These are phyloP conservation scores for Dasypogon diadema DNA, from an alignment of 2,888 invertebrate genomes.

Conservation along the genomic window DNA sequence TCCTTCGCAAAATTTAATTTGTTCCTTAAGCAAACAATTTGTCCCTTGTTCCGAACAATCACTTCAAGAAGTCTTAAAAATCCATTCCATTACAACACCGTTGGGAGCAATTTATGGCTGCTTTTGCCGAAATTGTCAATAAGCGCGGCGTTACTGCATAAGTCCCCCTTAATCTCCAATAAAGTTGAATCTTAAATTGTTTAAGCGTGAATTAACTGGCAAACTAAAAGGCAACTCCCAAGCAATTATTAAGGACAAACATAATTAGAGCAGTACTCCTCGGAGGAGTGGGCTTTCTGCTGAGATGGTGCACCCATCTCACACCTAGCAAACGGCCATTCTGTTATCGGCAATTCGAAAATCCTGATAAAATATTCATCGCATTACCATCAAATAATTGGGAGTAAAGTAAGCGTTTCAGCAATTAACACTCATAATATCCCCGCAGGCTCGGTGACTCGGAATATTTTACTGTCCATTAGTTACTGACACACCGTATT, in stretches of 20 bases:
- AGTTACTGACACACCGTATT: conserved; percentile 32
- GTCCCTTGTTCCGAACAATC: neutral
- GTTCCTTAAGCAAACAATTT: neutral
- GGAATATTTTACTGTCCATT: conserved; percentile 40
- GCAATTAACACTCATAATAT: conserved; percentile 40
- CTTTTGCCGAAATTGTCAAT: conserved; percentile 2
- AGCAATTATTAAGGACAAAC: conserved; percentile 36
- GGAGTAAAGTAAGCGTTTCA: conserved; percentile 29
- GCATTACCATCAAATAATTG: conserved; percentile 32
- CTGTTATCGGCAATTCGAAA: neutral
- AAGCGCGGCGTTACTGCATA: conserved; percentile 5
- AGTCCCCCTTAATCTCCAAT: conserved; percentile 23
- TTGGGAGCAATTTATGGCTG: too few species aligned
- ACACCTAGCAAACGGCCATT: neutral
- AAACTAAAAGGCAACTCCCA: conserved; percentile 33
- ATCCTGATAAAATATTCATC: conserved; percentile 27
- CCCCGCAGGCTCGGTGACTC: conserved; percentile 6
- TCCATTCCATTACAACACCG: neutral
- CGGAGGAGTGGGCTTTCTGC: conserved; percentile 1
- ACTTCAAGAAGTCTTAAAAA: neutral
- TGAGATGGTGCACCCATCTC: neutral
- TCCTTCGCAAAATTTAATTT: neutral
- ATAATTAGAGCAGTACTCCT: conserved; percentile 20
- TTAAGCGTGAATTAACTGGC: conserved; percentile 21
- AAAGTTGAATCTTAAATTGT: conserved; percentile 27